Evolutionary conservation across 2,113 vertebrate species (phyloP), one percentile per base, ranked within the genome.

Genomic region (Myotis davidii): DNA sequence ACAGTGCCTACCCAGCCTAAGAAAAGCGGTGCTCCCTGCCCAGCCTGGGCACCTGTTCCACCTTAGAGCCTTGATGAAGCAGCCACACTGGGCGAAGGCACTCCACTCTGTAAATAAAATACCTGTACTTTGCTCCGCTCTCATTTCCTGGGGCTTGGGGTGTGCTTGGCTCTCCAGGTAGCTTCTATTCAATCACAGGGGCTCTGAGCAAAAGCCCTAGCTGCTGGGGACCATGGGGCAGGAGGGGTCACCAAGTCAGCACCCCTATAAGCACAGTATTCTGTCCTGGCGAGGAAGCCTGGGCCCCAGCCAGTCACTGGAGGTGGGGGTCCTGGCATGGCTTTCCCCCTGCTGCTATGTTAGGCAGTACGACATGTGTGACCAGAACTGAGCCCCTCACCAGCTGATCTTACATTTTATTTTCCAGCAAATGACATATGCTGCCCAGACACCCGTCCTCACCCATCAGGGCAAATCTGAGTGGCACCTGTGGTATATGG

Each of bases 391-490:
- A 94, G 72, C 76, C 74, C 69, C 45, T 64, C 4, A 72, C 48
- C 59, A 70, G 42, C 27, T 48, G 25, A 59, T 42, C 54, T 81
- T 79, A 73, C 34, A 48, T 82, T 97, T 97, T 97, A 97, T 97
- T 97, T 94, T 97, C 93, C 86, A 96, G 89, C 93, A 64, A 92
- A 70, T 92, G 74, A 42, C 72, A 69, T 70, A n/a, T 0, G 18
- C 84, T 70, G 81, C 78, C 65, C 81, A 78, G 73, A 8, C 27
- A 48, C 7, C 25, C 67, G 34, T 67, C 72, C 64, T 89, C 27
- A 70, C 45, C 54, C 0, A 14, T 70, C 34, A 92, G 34, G 74
- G 65, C 79, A 23, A n/a, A 42, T 37, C 65, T 95, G 45, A 70
- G 61, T 70, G 61, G 54, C 5, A 5, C 45, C 78, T 25, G 5